phyloP scores from a whole-genome alignment of 1,140 invertebrate genomes.

The Calliopsis andreniformis region DNA sequence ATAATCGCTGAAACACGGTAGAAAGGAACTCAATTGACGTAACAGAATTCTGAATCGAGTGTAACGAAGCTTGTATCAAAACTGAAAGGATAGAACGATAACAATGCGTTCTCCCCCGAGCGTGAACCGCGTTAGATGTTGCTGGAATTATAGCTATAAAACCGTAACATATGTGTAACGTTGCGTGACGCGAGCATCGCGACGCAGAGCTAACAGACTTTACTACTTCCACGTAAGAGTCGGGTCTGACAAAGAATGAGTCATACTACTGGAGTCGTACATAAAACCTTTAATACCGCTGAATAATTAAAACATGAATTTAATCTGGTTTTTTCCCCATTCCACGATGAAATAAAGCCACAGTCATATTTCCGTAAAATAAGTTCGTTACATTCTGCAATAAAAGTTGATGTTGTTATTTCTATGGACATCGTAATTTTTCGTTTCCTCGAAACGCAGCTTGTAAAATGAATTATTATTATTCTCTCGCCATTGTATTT shows the following conservation, averaged over 20 bases:
- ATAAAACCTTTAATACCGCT: slow-evolving; percentile 28
- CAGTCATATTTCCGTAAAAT: background rate
- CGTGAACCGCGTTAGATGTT: background rate
- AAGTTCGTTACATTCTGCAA: background rate
- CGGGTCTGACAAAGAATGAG: slow-evolving; percentile 19
- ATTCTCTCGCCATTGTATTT: background rate
- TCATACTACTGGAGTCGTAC: background rate
- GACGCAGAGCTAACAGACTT: slow-evolving; percentile 20
- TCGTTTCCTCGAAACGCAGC: background rate
- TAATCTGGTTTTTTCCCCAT: slow-evolving; percentile 8
- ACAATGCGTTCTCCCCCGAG: background rate
- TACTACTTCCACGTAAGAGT: slow-evolving; percentile 18
- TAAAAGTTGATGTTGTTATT: background rate
- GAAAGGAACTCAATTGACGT: background rate
- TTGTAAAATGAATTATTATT: background rate
- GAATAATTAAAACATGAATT: slow-evolving; percentile 36
- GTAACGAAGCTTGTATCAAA: background rate
- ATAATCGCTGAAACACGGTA: background rate
- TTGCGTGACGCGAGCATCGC: slow-evolving; percentile 27
- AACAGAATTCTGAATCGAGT: no score
- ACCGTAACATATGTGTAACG: slow-evolving; percentile 32
- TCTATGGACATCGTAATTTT: background rate
- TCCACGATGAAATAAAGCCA: background rate
- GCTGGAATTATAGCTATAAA: slow-evolving; percentile 32
- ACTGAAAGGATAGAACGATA: background rate